Conservation (phyloP, 2,888 invertebrate genomes). For the Pyralis farinalis region DNA sequence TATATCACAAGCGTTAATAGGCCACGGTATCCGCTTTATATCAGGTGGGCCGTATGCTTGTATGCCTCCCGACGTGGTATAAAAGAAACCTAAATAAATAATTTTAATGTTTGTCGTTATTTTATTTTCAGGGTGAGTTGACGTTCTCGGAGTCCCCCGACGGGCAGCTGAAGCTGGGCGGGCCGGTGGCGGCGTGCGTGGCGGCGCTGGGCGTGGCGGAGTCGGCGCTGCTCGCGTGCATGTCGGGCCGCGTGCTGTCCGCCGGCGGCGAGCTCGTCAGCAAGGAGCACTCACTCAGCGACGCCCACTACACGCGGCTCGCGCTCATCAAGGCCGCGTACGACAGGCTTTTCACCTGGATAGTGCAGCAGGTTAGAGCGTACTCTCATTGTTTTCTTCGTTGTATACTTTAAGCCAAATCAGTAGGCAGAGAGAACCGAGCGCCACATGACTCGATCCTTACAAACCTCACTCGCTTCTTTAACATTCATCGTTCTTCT, state of each 20-base stretch:
- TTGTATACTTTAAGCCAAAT: too few species aligned
- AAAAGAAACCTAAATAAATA: too few species aligned
- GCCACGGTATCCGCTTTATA: too few species aligned
- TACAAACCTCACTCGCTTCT: too few species aligned
- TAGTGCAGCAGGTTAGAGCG: conserved; percentile 87
- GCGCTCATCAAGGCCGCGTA: conserved; percentile 98
- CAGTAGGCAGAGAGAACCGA: too few species aligned
- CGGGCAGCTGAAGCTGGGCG: conserved; percentile 81
- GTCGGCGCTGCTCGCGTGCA: conserved; percentile 85
- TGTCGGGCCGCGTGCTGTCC: conserved; percentile 94
- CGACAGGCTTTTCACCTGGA: conserved; percentile 96
- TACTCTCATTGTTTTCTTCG: too few species aligned
- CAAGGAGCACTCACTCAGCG: conserved; percentile 92
- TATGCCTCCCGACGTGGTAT: too few species aligned
- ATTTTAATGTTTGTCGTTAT: too few species aligned
- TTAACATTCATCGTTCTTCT: too few species aligned
- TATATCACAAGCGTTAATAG: too few species aligned
- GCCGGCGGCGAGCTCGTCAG: conserved; percentile 88
- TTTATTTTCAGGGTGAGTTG: conserved; percentile 78
- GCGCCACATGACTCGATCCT: too few species aligned
- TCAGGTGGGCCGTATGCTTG: too few species aligned
- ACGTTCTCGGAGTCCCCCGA: conserved; percentile 82
- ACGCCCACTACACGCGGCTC: conserved; percentile 94
- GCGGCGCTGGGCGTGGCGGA: conserved; percentile 81
- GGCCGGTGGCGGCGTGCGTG: conserved; percentile 64